Conservation (phyloP, 2,888 invertebrate species). For the Amphipyra tragopoginis region DNA sequence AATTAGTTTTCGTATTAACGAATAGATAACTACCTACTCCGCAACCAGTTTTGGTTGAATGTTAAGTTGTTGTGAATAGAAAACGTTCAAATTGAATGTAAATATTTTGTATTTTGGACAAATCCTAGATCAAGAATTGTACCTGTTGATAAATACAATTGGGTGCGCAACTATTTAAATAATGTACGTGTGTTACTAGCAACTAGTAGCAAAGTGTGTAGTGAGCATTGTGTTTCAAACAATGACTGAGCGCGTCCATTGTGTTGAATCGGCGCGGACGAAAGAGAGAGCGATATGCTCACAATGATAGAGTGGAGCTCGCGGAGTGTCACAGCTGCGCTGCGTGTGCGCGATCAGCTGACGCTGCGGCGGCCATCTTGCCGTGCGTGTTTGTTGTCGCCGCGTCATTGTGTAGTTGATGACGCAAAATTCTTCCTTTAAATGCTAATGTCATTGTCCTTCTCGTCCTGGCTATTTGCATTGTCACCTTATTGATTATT, state of each 20-base stretch:
- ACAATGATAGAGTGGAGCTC: conserved; percentile 59
- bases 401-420: conserved; percentile 84
- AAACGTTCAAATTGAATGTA: conserved; percentile 10
- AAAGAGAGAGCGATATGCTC: conserved; percentile 81
- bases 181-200: conserved; percentile 49
- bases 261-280: conserved; percentile 71
- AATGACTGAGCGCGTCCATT: conserved; percentile 77
- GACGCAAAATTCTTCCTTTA: conserved; percentile 81
- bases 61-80: conserved; percentile 2
- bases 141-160: conserved; percentile 43
- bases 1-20: conserved; percentile 11
- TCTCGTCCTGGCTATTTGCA: conserved; percentile 66
- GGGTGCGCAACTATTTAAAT: conserved; percentile 50
- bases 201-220: conserved; percentile 59
- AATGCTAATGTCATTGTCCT: conserved; percentile 86
- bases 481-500: conserved; percentile 66
- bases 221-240: conserved; percentile 77
- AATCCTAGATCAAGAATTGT: conserved; percentile 11
- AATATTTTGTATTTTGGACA: conserved; percentile 10
- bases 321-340: conserved; percentile 77
- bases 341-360: conserved; percentile 88
- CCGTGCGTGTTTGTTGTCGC: conserved; percentile 81
- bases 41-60: conserved; percentile 2
- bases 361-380: conserved; percentile 87
- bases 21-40: background rate